phyloP scores from a whole-genome alignment of 2,888 invertebrate species.

The Ecdyonurus torrentis region DNA sequence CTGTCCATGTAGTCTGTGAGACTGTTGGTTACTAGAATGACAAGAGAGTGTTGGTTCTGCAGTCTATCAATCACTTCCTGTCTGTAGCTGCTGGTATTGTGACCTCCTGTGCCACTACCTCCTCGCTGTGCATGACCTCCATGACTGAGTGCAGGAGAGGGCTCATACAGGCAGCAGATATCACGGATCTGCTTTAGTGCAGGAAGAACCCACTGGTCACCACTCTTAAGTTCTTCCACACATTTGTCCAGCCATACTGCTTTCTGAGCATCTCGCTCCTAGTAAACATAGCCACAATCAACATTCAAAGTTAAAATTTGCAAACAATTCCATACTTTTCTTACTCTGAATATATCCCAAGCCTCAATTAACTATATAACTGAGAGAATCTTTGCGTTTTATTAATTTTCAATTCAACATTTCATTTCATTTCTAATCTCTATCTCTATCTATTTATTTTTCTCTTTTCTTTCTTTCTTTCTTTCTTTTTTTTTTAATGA shows the following conservation, averaged over 20 bases:
- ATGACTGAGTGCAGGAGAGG: conserved; percentile 43
- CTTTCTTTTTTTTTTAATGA: too few species aligned
- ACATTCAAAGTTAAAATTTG: too few species aligned
- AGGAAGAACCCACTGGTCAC: conserved; percentile 84
- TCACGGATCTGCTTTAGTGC: conserved; percentile 90
- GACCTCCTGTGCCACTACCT: conserved; percentile 12
- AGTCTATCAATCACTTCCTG: conserved; percentile 75
- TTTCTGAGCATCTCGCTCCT: conserved; percentile 88
- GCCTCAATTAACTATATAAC: too few species aligned
- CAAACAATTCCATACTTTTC: too few species aligned
- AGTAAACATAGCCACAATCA: too few species aligned
- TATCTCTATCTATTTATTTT: too few species aligned
- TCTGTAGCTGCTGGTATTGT: conserved; percentile 35
- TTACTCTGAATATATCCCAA: too few species aligned
- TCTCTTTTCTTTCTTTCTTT: too few species aligned
- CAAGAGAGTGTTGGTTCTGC: conserved; percentile 81
- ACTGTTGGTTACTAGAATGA: conserved; percentile 85
- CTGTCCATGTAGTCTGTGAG: conserved; percentile 81
- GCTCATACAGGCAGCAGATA: conserved; percentile 88
- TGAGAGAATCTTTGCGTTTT: not conserved
- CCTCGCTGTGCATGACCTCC: conserved; percentile 14
- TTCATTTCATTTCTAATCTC: too few species aligned
- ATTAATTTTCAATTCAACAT: too few species aligned
- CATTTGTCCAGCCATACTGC: conserved; percentile 90
- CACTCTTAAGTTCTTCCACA: conserved; percentile 81